phyloP scores from a whole-genome alignment of 1,140 invertebrate genomes.

The Tachypleus tridentatus region DNA sequence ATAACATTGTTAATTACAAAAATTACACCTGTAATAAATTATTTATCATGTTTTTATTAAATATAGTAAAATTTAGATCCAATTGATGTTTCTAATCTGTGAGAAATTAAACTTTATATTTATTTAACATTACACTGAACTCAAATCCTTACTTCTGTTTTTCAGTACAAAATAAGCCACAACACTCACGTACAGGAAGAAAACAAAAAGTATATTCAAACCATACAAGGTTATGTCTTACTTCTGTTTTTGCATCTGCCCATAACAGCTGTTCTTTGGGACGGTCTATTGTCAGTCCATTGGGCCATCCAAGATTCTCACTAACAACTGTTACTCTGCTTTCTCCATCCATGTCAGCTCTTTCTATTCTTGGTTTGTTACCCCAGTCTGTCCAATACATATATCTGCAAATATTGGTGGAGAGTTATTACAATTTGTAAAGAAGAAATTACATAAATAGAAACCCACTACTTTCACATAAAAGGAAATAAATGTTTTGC shows the following conservation, averaged over 20 bases:
- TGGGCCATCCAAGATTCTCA: conserved; percentile 21
- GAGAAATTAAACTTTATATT: conserved; percentile 53
- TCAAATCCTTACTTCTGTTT: no score
- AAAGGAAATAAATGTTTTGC: conserved; percentile 3
- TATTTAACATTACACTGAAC: conserved; percentile 33
- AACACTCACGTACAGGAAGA: no score
- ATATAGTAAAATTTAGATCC: no score
- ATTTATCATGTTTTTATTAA: no score
- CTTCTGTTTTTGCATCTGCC: conserved; percentile 41
- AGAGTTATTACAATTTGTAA: conserved; percentile 5
- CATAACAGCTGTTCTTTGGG: conserved; percentile 40
- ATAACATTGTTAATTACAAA: no score
- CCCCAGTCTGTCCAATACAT: conserved; percentile 94
- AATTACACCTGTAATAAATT: no score
- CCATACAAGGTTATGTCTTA: conserved; percentile 26
- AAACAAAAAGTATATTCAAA: no score
- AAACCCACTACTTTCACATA: neutral
- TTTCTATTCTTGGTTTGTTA: conserved; percentile 61
- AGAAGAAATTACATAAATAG: neutral
- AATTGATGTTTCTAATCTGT: conserved; percentile 13
- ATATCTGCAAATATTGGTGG: conserved; percentile 16
- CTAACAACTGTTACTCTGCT: conserved; percentile 22
- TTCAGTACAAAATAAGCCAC: no score
- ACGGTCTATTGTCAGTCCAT: conserved; percentile 72
- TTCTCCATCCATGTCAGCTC: conserved; percentile 75